Evolutionary conservation across 2,113 vertebrate species (phyloP).

Genomic region (Gallinago media): DNA sequence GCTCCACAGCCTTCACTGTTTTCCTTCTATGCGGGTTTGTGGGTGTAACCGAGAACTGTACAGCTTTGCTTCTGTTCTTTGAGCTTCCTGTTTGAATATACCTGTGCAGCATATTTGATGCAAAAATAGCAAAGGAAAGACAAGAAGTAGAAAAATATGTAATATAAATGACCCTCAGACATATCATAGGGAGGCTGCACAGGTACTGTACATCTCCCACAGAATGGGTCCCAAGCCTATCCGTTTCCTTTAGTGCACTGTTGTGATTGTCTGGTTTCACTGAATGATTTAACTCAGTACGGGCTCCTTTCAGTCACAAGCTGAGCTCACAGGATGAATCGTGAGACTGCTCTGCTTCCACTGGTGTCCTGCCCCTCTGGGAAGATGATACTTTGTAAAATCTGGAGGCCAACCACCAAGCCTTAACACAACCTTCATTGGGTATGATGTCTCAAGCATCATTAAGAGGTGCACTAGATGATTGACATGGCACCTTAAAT

Average conservation of each 20-base stretch:
- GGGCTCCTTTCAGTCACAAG: background rate
- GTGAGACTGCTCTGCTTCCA: background rate
- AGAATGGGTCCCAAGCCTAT: background rate
- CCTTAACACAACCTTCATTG: fast-evolving
- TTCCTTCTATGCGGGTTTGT: background rate
- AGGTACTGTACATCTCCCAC: background rate
- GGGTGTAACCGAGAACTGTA: background rate
- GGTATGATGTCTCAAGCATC: background rate
- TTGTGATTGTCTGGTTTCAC: background rate
- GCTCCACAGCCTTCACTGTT: background rate
- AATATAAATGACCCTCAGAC: fast-evolving
- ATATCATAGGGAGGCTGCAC: background rate
- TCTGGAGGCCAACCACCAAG: background rate
- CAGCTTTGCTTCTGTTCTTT: background rate
- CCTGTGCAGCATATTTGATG: background rate
- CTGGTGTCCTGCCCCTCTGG: background rate
- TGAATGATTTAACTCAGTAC: background rate
- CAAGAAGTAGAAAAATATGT: background rate
- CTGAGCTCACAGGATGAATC: background rate
- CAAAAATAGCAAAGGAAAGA: background rate
- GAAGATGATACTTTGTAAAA: background rate
- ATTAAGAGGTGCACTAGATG: background rate
- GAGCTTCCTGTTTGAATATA: background rate
- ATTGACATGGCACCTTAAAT: background rate
- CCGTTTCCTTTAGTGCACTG: background rate